Percentiles rank a stretch among this genome's conserved stretches.
Conservation (phyloP, 2,888 invertebrate genomes). For the Sinhomidia bicolor region DNA sequence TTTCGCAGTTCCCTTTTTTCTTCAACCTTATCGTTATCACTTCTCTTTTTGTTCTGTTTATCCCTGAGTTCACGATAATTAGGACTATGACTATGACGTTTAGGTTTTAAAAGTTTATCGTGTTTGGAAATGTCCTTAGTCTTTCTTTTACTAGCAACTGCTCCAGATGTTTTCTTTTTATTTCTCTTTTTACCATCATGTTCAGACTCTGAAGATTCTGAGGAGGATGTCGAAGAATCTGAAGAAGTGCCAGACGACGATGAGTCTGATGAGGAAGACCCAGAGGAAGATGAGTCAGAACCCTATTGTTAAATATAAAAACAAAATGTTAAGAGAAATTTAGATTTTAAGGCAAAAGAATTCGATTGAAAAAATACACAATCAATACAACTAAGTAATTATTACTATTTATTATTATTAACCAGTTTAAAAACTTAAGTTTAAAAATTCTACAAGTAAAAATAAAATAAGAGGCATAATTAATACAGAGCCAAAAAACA, state of each 20-base stretch:
- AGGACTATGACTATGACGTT: background rate
- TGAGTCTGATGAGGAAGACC: constrained; percentile 79
- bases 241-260: constrained; percentile 61
- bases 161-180: constrained; percentile 33
- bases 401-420: no score
- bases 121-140: background rate
- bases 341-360: background rate
- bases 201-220: constrained; percentile 59
- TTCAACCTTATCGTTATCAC: background rate
- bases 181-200: constrained; percentile 57
- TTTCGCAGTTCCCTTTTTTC: background rate
- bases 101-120: background rate
- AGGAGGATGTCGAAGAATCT: constrained; percentile 79
- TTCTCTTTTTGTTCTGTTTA: background rate
- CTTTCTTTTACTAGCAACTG: constrained; percentile 2
- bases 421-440: no score
- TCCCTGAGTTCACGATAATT: background rate
- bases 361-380: no score
- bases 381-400: no score
- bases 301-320: constrained; percentile 8
- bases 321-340: background rate
- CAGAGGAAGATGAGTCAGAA: constrained; percentile 81
- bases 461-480: background rate
- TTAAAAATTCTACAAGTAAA: no score
- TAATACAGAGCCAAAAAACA: background rate